These are phyloP conservation scores for Callocephalon fimbriatum DNA, from an alignment of 2,113 vertebrate genomes.

Conservation along the genomic window DNA sequence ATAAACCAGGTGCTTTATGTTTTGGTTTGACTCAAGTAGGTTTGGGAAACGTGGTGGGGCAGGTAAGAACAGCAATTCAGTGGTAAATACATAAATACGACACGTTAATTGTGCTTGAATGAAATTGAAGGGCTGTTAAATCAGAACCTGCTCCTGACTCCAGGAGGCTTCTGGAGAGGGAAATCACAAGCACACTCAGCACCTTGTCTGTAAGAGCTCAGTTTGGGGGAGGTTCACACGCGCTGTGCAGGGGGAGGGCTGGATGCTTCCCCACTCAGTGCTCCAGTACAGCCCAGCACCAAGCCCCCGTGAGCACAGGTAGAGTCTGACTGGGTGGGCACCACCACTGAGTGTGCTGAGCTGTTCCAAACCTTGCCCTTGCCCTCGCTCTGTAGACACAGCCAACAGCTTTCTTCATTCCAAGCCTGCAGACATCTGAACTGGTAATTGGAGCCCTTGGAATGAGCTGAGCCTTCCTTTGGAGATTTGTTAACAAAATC, in stretches of 20 bases:
- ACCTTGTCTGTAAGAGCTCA: not conserved
- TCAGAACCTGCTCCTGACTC: not conserved
- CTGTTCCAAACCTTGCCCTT: not conserved
- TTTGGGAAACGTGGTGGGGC: not conserved
- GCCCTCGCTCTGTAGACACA: not conserved
- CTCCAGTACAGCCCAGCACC: not conserved
- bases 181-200: rapidly evolving
- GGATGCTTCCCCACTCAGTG: not conserved
- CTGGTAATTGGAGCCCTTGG: not conserved
- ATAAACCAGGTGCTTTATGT: not conserved
- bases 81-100: not conserved
- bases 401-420: not conserved
- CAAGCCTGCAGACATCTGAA: not conserved
- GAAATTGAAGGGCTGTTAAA: not conserved
- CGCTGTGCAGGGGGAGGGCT: not conserved
- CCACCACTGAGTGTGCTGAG: rapidly evolving
- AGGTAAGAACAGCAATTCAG: not conserved
- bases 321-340: not conserved
- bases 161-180: not conserved
- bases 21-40: not conserved
- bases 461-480: not conserved
- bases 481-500: conserved; percentile 22
- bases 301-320: not conserved
- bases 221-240: rapidly evolving
- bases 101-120: not conserved